These are phyloP conservation scores for Thecocarcelia acutangulata DNA, from an alignment of 2,888 invertebrate species.

Conservation along the genomic window DNA sequence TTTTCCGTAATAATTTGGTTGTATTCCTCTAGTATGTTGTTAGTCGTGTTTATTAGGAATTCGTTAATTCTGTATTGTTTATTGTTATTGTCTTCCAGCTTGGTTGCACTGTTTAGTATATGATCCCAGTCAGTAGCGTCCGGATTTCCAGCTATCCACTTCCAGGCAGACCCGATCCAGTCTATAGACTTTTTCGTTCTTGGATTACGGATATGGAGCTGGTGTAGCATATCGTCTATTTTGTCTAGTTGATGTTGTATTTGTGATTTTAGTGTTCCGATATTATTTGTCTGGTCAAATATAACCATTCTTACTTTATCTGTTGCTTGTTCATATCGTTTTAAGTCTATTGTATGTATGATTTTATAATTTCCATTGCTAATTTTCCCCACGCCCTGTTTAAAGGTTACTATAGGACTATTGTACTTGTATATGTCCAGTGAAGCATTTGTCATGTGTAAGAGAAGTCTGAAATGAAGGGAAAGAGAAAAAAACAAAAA, in stretches of 20 bases:
- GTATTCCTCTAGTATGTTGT: constrained; percentile 20
- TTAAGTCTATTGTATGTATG: constrained; percentile 69
- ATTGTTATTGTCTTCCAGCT: constrained; percentile 14
- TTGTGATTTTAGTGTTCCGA: constrained; percentile 28
- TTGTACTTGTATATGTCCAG: constrained; percentile 57
- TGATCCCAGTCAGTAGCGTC: constrained; percentile 38
- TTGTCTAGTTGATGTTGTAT: constrained; percentile 47
- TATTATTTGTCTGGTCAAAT: neutral
- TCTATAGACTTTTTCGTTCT: constrained; percentile 38
- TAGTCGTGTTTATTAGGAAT: constrained; percentile 29
- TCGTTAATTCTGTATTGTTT: constrained; percentile 39
- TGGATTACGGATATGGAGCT: constrained; percentile 22
- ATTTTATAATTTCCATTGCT: constrained; percentile 59
- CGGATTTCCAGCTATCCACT: constrained; percentile 49
- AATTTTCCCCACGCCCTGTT: constrained; percentile 54
- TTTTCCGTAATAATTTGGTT: constrained; percentile 22
- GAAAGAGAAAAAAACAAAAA: neutral
- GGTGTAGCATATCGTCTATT: constrained; percentile 49
- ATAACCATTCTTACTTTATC: constrained; percentile 1
- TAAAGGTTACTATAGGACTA: constrained; percentile 54
- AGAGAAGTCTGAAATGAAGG: constrained; percentile 14
- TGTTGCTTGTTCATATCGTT: constrained; percentile 39
- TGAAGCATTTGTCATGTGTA: neutral
- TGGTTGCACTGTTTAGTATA: constrained; percentile 11
- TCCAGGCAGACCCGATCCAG: constrained; percentile 48